A percentile compares a stretch with the other conserved stretches of the same genome.
Evolutionary conservation across 2,113 vertebrate species (phyloP).

Genomic region (Desmodus rotundus): DNA sequence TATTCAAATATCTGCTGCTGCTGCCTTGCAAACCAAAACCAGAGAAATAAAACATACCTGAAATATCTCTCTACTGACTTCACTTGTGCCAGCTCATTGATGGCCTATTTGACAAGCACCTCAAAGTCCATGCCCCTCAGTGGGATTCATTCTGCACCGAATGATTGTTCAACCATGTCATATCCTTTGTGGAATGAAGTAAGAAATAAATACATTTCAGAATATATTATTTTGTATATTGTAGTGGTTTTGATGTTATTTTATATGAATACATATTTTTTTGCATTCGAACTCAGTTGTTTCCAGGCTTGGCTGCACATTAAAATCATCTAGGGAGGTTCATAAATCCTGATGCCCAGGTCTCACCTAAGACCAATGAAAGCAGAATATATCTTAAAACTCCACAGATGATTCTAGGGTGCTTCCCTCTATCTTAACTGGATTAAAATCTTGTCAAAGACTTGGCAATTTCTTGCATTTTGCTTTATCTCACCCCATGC

Average conservation of each 20-base stretch:
- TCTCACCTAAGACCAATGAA: background rate
- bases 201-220: conserved; percentile 53
- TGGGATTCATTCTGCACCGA: background rate
- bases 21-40: conserved; percentile 57
- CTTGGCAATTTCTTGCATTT: background rate
- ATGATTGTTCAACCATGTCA: conserved; percentile 20
- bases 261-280: background rate
- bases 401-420: background rate
- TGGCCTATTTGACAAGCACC: background rate
- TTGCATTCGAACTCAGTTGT: background rate
- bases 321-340: background rate
- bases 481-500: background rate
- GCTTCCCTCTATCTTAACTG: background rate
- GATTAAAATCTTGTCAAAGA: background rate
- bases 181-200: conserved; percentile 38
- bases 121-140: background rate
- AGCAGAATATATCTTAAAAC: background rate
- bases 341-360: background rate
- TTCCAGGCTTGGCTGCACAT: background rate
- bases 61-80: conserved; percentile 10
- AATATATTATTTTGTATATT: background rate
- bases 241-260: background rate
- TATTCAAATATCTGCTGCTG: conserved; percentile 40
- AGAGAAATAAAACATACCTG: conserved; percentile 34
- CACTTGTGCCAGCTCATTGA: background rate